These are phyloP conservation scores for Aphis gossypii DNA, from an alignment of 1,140 invertebrate genomes.

Conservation along the genomic window DNA sequence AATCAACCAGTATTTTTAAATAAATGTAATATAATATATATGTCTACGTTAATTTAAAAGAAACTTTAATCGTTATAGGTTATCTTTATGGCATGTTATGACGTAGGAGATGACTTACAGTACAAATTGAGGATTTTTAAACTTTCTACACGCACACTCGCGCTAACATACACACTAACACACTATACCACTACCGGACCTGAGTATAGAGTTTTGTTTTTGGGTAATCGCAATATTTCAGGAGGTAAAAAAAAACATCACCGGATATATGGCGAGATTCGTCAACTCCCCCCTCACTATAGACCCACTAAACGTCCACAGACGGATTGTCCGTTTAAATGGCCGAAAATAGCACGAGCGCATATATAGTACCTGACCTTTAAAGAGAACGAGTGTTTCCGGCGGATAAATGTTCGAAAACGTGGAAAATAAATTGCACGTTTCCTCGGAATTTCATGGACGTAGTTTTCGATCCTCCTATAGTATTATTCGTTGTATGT, in stretches of 20 bases:
- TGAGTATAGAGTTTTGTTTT: not conserved
- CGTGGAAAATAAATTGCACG: constrained; percentile 16
- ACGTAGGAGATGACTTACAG: not conserved
- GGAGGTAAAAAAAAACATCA: not conserved
- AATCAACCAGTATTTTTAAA: no score
- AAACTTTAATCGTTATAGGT: not conserved
- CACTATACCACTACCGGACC: not conserved
- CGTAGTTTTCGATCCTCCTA: not conserved
- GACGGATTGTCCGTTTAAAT: not conserved
- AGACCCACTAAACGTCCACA: not conserved
- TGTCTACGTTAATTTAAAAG: not conserved
- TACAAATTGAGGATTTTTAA: not conserved
- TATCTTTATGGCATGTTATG: not conserved
- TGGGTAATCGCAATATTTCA: not conserved
- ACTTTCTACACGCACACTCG: not conserved
- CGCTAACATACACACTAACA: not conserved
- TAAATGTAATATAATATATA: no score
- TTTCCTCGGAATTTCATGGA: not conserved
- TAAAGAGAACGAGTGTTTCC: constrained; percentile 29
- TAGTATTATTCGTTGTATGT: not conserved
- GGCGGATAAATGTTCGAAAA: constrained; percentile 36
- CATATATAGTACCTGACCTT: constrained; percentile 26
- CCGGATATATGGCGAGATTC: not conserved
- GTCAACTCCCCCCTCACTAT: no score
- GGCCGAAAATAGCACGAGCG: not conserved